Conservation (phyloP, 2,888 invertebrate species). For the Hydropsyche betteni region DNA sequence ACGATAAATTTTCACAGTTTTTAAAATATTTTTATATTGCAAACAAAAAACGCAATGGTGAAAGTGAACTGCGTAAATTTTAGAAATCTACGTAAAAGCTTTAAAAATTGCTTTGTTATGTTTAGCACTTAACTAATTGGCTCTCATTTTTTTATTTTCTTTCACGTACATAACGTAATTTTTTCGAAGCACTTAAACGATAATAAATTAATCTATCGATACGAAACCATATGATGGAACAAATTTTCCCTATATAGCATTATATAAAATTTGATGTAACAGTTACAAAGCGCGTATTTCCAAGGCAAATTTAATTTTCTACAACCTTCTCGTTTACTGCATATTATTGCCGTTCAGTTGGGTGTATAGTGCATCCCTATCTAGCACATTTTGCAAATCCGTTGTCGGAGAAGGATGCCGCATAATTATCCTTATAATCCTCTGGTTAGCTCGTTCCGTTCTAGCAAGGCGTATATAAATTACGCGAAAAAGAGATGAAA, state of each 20-base stretch:
- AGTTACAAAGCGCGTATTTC: conserved; percentile 17
- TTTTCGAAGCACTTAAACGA: background rate
- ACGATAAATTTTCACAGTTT: too few relatives aligned
- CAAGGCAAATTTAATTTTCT: conserved; percentile 49
- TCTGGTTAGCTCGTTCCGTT: conserved; percentile 47
- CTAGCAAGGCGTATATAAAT: conserved; percentile 35
- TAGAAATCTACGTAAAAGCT: too few relatives aligned
- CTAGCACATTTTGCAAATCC: conserved; percentile 14
- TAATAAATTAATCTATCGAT: too few relatives aligned
- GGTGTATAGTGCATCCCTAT: conserved; percentile 37
- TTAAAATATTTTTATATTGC: too few relatives aligned
- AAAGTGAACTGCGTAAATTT: too few relatives aligned
- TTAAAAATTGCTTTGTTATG: too few relatives aligned
- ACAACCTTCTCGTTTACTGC: conserved; percentile 48
- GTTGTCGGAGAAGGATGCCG: conserved; percentile 41
- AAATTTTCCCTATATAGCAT: background rate
- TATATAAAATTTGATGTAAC: conserved; percentile 30
- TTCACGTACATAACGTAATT: background rate
- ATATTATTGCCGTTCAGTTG: conserved; percentile 46
- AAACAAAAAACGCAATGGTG: too few relatives aligned
- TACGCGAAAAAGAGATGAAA: conserved; percentile 43
- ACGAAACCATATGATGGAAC: conserved; percentile 7
- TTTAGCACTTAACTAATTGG: too few relatives aligned
- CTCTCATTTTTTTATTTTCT: too few relatives aligned
- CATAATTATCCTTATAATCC: conserved; percentile 51